A percentile compares a stretch with the other conserved stretches of the same genome.
These are phyloP conservation scores for Monochamus alternatus DNA, from an alignment of 2,888 invertebrate species.

Conservation along the genomic window DNA sequence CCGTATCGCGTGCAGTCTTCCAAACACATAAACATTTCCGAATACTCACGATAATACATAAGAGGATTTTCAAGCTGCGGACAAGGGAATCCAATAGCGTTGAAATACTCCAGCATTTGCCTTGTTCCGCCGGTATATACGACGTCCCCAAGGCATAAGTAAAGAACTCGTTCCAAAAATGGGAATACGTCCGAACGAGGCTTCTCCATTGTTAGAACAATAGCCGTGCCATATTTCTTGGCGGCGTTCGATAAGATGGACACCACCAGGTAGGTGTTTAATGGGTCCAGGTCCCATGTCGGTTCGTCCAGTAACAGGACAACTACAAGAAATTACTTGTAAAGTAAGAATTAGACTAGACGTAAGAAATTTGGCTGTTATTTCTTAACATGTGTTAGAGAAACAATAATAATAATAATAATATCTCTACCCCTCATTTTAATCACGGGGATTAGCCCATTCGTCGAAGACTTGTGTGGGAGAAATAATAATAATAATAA, in stretches of 20 bases:
- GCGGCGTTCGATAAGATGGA: conserved; percentile 93
- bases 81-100: conserved; percentile 96
- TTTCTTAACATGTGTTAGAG: too few species aligned
- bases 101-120: conserved; percentile 95
- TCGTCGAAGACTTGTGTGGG: too few species aligned
- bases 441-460: too few species aligned
- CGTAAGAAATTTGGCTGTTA: too few species aligned
- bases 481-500: too few species aligned
- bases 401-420: too few species aligned
- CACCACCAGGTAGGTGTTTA: conserved; percentile 95
- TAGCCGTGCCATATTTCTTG: conserved; percentile 92
- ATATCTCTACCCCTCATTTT: too few species aligned
- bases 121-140: conserved; percentile 94
- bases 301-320: conserved; percentile 93
- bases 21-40: background rate
- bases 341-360: background rate
- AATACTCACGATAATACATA: conserved; percentile 94
- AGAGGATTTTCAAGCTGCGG: conserved; percentile 97
- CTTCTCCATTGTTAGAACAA: conserved; percentile 93
- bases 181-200: conserved; percentile 96
- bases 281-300: conserved; percentile 93
- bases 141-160: conserved; percentile 92
- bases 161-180: conserved; percentile 92
- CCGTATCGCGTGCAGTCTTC: background rate
- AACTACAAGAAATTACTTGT: conserved; percentile 73